These are phyloP conservation scores for Grammomys dolichurus DNA, from an alignment of 2,113 vertebrate genomes.

Conservation along the genomic window DNA sequence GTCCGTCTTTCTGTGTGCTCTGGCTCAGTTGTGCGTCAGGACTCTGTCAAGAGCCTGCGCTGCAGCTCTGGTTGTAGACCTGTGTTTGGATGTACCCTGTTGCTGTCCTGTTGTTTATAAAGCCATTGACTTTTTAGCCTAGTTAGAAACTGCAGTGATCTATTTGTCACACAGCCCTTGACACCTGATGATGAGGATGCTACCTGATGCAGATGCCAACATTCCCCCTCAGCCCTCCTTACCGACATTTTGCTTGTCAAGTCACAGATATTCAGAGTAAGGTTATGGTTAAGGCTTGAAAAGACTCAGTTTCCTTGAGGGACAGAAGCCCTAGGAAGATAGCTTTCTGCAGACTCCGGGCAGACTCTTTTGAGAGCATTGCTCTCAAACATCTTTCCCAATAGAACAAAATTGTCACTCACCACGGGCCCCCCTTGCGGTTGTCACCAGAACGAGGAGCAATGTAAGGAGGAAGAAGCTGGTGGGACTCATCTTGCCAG, in stretches of 20 bases:
- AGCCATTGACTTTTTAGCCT: background rate
- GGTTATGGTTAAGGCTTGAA: background rate
- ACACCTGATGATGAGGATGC: background rate
- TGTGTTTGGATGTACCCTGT: background rate
- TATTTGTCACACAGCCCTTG: background rate
- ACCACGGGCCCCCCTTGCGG: background rate
- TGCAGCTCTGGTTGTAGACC: background rate
- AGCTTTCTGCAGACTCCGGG: background rate
- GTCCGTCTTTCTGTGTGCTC: background rate
- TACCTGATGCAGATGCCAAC: too few species aligned
- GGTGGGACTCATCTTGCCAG: conserved; percentile 19
- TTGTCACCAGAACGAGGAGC: conserved; percentile 3
- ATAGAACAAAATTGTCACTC: background rate
- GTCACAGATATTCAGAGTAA: background rate
- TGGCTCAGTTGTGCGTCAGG: background rate
- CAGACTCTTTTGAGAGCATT: too few species aligned
- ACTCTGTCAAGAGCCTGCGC: background rate
- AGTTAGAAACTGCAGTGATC: background rate
- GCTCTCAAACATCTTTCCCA: background rate
- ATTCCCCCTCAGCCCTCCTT: too few species aligned
- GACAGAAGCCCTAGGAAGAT: background rate
- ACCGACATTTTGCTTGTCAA: background rate
- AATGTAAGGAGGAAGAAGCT: conserved; percentile 12
- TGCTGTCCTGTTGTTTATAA: background rate
- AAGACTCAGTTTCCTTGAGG: background rate